phyloP scores from a whole-genome alignment of 2,888 invertebrate species.

The Rutpela maculata region DNA sequence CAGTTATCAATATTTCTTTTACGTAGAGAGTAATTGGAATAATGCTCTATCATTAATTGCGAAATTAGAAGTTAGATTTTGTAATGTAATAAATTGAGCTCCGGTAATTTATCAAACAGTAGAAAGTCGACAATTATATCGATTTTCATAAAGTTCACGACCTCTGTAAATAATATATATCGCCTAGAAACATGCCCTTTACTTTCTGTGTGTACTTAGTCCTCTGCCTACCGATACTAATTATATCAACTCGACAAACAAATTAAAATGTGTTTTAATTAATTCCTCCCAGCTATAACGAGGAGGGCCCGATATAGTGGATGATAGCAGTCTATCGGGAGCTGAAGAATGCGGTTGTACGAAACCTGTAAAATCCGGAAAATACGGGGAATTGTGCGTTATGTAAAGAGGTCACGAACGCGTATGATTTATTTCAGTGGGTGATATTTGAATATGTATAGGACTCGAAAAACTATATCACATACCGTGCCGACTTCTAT shows the following conservation, averaged over 20 bases:
- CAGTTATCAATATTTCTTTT: too few relatives aligned
- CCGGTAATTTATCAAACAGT: constrained; percentile 10
- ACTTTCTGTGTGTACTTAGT: neutral
- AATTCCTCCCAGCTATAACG: neutral
- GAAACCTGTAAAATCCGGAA: neutral
- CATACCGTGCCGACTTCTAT: neutral
- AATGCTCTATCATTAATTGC: neutral
- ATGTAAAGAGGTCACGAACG: neutral
- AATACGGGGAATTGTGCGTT: constrained; percentile 1
- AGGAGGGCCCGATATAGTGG: neutral
- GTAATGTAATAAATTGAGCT: constrained; percentile 11
- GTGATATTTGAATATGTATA: neutral
- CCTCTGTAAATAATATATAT: constrained; percentile 9
- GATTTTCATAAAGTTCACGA: constrained; percentile 26
- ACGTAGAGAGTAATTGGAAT: neutral
- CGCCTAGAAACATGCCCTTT: neutral
- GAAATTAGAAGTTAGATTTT: neutral
- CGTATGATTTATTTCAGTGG: neutral
- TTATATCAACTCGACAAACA: neutral
- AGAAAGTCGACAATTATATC: constrained; percentile 18
- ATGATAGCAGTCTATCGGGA: neutral
- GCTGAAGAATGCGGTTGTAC: neutral
- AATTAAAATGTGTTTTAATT: constrained; percentile 1
- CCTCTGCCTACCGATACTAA: neutral
- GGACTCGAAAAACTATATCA: neutral